Conservation (phyloP, 2,888 invertebrate genomes). For the Nebria salina region DNA sequence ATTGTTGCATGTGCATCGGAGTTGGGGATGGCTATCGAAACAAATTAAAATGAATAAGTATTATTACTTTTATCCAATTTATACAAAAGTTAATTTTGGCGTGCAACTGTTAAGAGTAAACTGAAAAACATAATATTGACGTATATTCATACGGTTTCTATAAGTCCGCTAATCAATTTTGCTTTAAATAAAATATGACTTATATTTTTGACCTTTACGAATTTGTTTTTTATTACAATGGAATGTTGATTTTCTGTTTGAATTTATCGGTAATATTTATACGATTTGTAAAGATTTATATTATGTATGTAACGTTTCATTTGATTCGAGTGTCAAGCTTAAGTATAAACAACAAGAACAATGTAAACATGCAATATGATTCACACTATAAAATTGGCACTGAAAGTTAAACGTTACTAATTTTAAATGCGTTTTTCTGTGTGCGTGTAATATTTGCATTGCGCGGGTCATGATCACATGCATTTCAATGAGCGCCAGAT, state of each 20-base stretch:
- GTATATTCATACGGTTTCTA: no score
- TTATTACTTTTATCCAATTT: no score
- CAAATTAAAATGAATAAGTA: constrained; percentile 16
- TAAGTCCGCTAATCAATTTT: no score
- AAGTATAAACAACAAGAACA: not conserved
- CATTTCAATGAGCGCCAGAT: not conserved
- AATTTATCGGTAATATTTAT: no score
- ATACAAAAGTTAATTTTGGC: no score
- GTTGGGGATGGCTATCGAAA: constrained; percentile 65
- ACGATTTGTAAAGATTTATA: not conserved
- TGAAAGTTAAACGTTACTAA: not conserved
- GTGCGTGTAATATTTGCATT: not conserved
- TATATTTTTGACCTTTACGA: no score
- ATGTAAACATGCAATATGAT: not conserved
- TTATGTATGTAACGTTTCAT: not conserved
- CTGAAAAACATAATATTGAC: no score
- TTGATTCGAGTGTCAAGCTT: not conserved
- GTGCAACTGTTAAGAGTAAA: no score
- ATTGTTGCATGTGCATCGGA: constrained; percentile 69
- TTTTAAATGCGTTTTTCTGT: not conserved
- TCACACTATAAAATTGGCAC: not conserved
- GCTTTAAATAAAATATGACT: no score
- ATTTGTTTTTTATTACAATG: no score
- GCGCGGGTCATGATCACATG: not conserved
- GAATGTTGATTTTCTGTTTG: no score